A percentile compares a stretch with the other conserved stretches of the same genome.
phyloP scores from a whole-genome alignment of 2,797 vertebrate species.

The Chiloscyllium punctatum region DNA sequence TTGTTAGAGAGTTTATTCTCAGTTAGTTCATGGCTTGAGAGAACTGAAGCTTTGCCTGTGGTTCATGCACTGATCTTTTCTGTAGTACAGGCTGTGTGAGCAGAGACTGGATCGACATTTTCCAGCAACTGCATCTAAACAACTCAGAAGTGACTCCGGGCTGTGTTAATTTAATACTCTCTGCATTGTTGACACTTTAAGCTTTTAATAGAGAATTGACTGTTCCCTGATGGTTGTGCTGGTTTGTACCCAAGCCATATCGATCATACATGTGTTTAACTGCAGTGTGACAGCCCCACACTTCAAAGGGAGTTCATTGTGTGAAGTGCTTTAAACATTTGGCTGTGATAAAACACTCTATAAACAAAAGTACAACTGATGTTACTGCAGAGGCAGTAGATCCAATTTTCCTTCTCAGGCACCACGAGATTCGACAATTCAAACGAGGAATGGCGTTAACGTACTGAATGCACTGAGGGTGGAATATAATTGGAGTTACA shows the following conservation, averaged over 20 bases:
- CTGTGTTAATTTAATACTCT: slow-evolving; percentile 19
- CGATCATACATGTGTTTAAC: slow-evolving; percentile 27
- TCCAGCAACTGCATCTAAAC: slow-evolving; percentile 20
- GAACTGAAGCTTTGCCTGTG: neutral
- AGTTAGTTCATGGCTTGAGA: neutral
- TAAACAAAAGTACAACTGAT: slow-evolving; percentile 12
- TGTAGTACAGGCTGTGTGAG: neutral
- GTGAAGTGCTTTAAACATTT: slow-evolving; percentile 27
- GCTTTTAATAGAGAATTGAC: slow-evolving; percentile 29
- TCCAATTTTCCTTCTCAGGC: neutral
- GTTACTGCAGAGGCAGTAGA: neutral
- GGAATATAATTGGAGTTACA: neutral
- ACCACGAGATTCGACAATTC: neutral
- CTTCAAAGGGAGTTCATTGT: slow-evolving; percentile 28
- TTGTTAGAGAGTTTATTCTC: neutral
- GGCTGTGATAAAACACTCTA: neutral
- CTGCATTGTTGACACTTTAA: slow-evolving; percentile 21
- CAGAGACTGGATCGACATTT: neutral
- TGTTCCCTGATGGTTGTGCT: slow-evolving; percentile 30
- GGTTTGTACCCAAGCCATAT: slow-evolving; percentile 10
- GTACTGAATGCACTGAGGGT: no score
- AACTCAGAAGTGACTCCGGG: neutral
- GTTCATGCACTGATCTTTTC: neutral
- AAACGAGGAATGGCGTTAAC: neutral
- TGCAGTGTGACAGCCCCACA: neutral